Base-by-base conservation (phyloP, 1,140 invertebrate species). In the Micrasema longulum region DNA sequence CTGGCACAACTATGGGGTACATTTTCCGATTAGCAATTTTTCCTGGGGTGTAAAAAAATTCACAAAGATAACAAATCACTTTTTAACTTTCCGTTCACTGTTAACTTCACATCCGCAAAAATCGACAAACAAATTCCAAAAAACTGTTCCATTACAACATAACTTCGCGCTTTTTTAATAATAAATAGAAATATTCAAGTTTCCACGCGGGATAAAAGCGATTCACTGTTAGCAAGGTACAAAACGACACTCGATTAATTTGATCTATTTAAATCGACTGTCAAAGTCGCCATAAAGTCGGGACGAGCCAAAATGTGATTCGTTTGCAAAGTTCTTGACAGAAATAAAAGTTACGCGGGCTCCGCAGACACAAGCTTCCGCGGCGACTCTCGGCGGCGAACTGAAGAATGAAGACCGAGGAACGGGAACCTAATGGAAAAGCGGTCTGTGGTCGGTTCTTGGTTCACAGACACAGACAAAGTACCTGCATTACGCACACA, bases 281-380 rank as follows among this genome's bases (percentile, higher is more conserved):
- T 60, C 55, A 60, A 60, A 60, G 55, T 60, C 55, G 55, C 52
- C 52, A 55, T 55, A 23, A 31, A 55, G 48, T 57, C 53, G 18
- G 10, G 36, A 43, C 38, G 14, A 45, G 41, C 43, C 23, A 64
- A 45, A 64, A 45, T 64, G 57, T 43, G 20, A 45, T 31, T 64
- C 22, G 45, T 64, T 64, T 64, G 1, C n/a, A 48, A 64, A 64
- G 41, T 45, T 45, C 22, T 47, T 14, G 43, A 45, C 26, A 12
- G 12, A 48, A 64, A 64, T 47, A 47, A 64, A 64, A 47, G 11
- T 16, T 20, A n/a, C 12, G 23, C 41, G 7, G 60, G n/a, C 12
- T 16, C 1, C 12, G 4, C 10, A 47, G 11, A 64, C 60, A 48
- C 60, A 64, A 45, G 60, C 60, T 64, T 9, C 20, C 60, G 60